These are phyloP conservation scores for Mus spretus DNA, from an alignment of 2,797 vertebrate genomes.

Conservation along the genomic window DNA sequence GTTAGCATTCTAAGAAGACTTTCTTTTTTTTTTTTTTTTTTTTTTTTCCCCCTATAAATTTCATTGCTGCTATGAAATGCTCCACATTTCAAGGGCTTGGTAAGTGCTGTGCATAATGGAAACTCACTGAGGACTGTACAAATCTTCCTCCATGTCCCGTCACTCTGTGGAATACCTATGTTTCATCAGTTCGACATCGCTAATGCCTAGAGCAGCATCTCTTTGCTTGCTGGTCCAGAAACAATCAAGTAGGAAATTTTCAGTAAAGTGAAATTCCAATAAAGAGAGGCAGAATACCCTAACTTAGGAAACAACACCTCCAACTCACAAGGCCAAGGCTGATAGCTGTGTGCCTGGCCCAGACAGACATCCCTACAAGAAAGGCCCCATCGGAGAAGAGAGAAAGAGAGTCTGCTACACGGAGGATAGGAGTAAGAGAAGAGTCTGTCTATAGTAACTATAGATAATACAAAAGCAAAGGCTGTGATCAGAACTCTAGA, in stretches of 20 bases:
- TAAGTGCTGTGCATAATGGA: neutral
- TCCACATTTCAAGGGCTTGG: neutral
- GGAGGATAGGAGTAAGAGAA: rapidly evolving
- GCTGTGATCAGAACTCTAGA: constrained; percentile 27
- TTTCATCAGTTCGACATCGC: neutral
- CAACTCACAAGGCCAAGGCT: neutral
- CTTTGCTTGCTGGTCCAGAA: neutral
- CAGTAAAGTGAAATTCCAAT: constrained; percentile 6
- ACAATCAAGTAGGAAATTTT: neutral
- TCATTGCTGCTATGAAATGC: neutral
- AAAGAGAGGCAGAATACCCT: neutral
- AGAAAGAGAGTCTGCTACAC: neutral
- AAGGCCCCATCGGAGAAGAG: neutral
- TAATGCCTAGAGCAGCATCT: neutral
- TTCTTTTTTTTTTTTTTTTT: neutral
- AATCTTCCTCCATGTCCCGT: neutral
- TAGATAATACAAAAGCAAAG: neutral
- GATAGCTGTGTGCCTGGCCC: neutral
- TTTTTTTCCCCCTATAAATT: neutral
- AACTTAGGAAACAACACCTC: neutral
- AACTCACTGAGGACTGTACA: neutral
- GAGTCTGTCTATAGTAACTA: neutral
- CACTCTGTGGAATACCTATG: neutral
- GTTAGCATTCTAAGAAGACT: neutral
- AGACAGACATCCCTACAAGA: neutral